Evolutionary conservation across 2,113 vertebrate species (phyloP), one percentile per base, ranked within the genome.

Genomic region (Aptenodytes forsteri): DNA sequence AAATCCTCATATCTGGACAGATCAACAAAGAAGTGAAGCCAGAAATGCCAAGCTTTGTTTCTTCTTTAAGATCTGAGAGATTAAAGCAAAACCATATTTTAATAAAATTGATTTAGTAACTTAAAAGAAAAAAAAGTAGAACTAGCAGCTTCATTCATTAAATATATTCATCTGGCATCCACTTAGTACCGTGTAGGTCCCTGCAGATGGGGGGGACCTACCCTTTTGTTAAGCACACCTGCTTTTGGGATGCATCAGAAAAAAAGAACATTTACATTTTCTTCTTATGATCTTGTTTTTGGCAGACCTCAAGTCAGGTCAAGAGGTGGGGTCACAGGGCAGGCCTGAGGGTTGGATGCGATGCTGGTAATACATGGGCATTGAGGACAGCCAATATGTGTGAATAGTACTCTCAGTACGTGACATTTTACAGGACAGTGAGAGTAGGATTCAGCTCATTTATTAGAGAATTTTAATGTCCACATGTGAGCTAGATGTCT

Each of bases 81-180:
- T 65, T 81, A 91, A 97, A 96, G 36, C 25, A 91, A 96, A 96
- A 61, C 20, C 34, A 30, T 49, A 61, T 92, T 89, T 92, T 84
- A 95, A 89, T 75, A 84, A 94, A 85, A 79, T 54, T 61, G 47
- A 78, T 92, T 87, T 76, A 83, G 19, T 79, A 79, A 64, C 27
- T 65, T 65, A 42, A 62, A 92, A 52, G 8, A 40, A 73, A 77
- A 83, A 66, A 72, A 8, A 1, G 8, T 29, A 79, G 16, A 79
- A 32, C 56, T 55, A 82, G 23, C 25, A 92, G 27, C 13, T 69
- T 71, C 36, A 13, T 66, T 4, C 21, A 79, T 38, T 47, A 32
- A 91, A 49, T 21, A 2, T 76, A 44, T 54, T 83, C 47, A 71
- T 81, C 83, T 92, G 72, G 55, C 38, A 78, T 14, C 16, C 18